phyloP scores from a whole-genome alignment of 2,113 vertebrate genomes.

The Grantiella picta region DNA sequence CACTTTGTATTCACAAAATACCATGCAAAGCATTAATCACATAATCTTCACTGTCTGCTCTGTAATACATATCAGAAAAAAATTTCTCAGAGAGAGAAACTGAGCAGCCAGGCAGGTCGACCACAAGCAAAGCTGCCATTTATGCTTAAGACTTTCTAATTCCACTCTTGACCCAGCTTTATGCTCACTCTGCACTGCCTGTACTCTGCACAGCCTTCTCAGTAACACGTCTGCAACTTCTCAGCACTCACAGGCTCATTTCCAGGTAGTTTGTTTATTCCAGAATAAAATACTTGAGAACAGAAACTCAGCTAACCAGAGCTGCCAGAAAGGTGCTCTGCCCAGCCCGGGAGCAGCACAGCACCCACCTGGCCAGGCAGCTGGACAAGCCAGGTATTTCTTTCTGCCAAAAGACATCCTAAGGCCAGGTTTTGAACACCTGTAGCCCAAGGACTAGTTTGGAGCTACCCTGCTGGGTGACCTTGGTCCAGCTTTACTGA shows the following conservation, averaged over 20 bases:
- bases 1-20: slow-evolving; percentile 35
- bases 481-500: neutral
- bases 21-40: neutral
- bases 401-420: neutral
- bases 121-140: neutral
- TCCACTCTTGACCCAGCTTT: neutral
- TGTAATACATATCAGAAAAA: neutral
- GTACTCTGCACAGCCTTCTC: neutral
- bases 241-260: neutral
- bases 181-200: neutral
- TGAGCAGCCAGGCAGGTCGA: neutral
- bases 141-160: neutral
- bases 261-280: neutral
- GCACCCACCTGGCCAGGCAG: neutral
- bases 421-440: neutral
- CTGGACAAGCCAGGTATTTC: neutral
- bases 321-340: neutral
- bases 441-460: neutral
- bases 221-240: neutral
- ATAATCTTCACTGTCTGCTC: neutral
- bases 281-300: neutral
- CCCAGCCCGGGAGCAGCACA: neutral
- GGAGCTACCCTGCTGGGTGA: neutral
- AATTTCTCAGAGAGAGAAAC: neutral
- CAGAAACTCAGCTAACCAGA: neutral